Evolutionary conservation across 2,113 vertebrate genomes (phyloP), one percentile per base, ranked within the genome.

Genomic region (Sialia sialis): DNA sequence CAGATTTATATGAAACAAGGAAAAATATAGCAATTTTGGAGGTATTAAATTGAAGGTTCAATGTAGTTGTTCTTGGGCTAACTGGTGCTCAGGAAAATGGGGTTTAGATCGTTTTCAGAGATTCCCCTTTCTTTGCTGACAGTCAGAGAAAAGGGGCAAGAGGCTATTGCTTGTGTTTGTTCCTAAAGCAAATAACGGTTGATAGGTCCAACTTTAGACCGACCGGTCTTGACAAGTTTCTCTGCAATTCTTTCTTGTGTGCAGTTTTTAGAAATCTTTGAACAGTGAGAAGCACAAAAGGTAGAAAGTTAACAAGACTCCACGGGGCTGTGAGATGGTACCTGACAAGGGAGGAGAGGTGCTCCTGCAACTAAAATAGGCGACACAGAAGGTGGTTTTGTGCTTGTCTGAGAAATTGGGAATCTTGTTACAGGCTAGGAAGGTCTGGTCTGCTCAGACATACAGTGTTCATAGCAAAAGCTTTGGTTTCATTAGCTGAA

Each of bases 221-320:
- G 7, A 91, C 67, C 3, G 18, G 84, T 62, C 93, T 93, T 85
- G 81, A 89, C 84, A 89, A 91, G 89, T 93, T 89, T 91, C 74
- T 46, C 66, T 91, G 60, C 74, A 66, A 32, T 82, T 89, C 84
- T 76, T 96, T 76, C 74, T 91, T 69, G 67, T 85, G 63, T 76
- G 78, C 39, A 26, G 80, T 94, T 95, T 95, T 95, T 89, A 92
- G 69, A 89, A 90, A 89, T 94, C 89, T 94, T 96, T 93, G 93
- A 94, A 72, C 54, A 51, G 81, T 12, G 2, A 87, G 84, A 91
- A 87, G 81, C 91, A 93, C 93, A 94, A 94, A 92, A 96, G 89
- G 96, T 62, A 94, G 70, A 82, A 89, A 96, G 94, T 87, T 95
- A 96, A 95, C 89, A 93, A 95, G 94, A 62, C 93, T 95, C 91